Conservation (phyloP, 2,888 invertebrate genomes). For the Microdon myrmicae region DNA sequence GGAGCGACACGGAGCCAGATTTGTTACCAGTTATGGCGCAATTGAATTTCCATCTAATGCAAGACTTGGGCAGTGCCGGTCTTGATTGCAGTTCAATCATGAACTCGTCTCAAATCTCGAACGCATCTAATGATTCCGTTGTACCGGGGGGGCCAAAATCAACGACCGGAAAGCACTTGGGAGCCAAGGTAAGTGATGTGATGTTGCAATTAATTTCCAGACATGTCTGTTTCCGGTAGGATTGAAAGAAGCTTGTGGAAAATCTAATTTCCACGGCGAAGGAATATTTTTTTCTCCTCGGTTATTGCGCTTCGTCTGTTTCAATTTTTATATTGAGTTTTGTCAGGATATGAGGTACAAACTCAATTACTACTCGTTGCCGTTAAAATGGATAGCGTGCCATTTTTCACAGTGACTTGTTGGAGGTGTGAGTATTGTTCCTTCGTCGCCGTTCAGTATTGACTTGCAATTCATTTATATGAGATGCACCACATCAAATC, state of each 20-base stretch:
- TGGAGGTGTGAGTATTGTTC: no score
- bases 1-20: constrained; percentile 56
- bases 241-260: no score
- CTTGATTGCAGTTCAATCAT: constrained; percentile 64
- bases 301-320: constrained; percentile 2
- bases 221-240: constrained; percentile 3
- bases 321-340: constrained; percentile 20
- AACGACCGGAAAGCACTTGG: constrained; percentile 34
- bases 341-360: constrained; percentile 40
- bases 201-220: not conserved
- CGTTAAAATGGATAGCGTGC: no score
- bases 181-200: constrained; percentile 30
- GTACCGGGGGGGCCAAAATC: constrained; percentile 39
- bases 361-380: constrained; percentile 47
- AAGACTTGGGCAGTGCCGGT: constrained; percentile 54
- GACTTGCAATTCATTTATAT: no score
- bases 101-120: constrained; percentile 67
- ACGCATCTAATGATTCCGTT: constrained; percentile 63
- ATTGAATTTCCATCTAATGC: constrained; percentile 62
- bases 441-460: no score
- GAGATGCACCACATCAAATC: no score
- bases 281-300: not conserved
- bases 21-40: constrained; percentile 57
- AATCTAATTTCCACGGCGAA: not conserved
- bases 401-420: no score